phyloP scores from a whole-genome alignment of 2,797 vertebrate species.

The Xyrichtys novacula region DNA sequence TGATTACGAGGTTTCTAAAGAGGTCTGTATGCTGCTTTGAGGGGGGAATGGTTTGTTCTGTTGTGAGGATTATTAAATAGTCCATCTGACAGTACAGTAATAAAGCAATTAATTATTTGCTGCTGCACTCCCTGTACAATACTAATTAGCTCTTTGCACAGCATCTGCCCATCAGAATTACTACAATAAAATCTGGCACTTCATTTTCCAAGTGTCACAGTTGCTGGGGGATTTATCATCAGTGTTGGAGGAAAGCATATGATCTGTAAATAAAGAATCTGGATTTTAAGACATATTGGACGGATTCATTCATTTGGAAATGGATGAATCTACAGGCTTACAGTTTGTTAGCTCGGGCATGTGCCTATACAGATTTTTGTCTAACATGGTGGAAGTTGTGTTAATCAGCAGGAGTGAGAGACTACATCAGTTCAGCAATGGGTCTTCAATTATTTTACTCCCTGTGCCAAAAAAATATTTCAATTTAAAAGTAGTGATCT shows the following conservation, averaged over 20 bases:
- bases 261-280: conserved; percentile 16
- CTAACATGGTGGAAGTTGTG: background rate
- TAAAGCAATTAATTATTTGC: conserved; percentile 60
- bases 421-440: too few relatives aligned
- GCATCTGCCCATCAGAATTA: conserved; percentile 59
- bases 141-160: conserved; percentile 61
- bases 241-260: background rate
- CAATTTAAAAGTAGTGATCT: too few relatives aligned
- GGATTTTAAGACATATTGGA: background rate
- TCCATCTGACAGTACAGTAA: conserved; percentile 54
- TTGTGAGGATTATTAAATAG: conserved; percentile 52
- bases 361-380: background rate
- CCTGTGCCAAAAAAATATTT: too few relatives aligned
- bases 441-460: too few relatives aligned
- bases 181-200: conserved; percentile 29
- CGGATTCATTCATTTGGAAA: background rate
- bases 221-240: conserved; percentile 6
- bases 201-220: conserved; percentile 31
- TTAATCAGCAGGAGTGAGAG: background rate
- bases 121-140: conserved; percentile 39
- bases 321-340: background rate
- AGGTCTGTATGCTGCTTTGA: conserved; percentile 18
- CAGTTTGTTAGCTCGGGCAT: background rate
- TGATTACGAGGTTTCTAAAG: conserved; percentile 42
- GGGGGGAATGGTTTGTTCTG: conserved; percentile 46